These are phyloP conservation scores for Nannospalax galili DNA, from an alignment of 2,113 vertebrate genomes.

Conservation along the genomic window DNA sequence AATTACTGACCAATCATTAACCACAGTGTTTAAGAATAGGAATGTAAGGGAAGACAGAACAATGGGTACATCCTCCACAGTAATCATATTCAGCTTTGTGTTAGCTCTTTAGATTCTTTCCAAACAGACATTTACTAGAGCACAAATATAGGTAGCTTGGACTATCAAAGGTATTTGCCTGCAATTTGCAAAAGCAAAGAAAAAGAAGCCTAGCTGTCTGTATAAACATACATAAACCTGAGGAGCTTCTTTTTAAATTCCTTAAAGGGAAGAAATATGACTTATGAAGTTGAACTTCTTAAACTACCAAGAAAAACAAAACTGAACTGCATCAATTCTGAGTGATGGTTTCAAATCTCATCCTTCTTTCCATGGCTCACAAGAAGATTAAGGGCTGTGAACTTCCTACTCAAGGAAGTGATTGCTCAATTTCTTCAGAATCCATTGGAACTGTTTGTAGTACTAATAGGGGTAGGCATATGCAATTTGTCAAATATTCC, in stretches of 20 bases:
- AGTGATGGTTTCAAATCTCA: not conserved
- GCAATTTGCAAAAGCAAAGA: not conserved
- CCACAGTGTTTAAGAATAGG: constrained; percentile 25
- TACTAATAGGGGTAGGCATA: not conserved
- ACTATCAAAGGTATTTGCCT: not conserved
- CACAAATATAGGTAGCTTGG: not conserved
- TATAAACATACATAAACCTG: not conserved
- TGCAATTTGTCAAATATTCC: not conserved
- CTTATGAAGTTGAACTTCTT: constrained; percentile 4
- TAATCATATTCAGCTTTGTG: not conserved
- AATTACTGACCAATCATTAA: constrained; percentile 62
- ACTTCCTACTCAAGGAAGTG: constrained; percentile 60
- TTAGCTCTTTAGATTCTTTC: constrained; percentile 14
- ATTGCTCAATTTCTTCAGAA: constrained; percentile 61
- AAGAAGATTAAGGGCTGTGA: constrained; percentile 34
- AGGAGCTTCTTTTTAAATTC: constrained; percentile 21
- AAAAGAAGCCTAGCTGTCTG: not conserved
- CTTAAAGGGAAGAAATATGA: not conserved
- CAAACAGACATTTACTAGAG: not conserved
- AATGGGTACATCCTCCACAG: not conserved
- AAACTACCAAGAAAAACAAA: constrained; percentile 21
- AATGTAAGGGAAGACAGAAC: not conserved
- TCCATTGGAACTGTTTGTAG: not conserved
- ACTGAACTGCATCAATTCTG: constrained; percentile 30
- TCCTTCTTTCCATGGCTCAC: constrained; percentile 13